Conservation (phyloP, 2,888 invertebrate species). For the Drosophila falleni region DNA sequence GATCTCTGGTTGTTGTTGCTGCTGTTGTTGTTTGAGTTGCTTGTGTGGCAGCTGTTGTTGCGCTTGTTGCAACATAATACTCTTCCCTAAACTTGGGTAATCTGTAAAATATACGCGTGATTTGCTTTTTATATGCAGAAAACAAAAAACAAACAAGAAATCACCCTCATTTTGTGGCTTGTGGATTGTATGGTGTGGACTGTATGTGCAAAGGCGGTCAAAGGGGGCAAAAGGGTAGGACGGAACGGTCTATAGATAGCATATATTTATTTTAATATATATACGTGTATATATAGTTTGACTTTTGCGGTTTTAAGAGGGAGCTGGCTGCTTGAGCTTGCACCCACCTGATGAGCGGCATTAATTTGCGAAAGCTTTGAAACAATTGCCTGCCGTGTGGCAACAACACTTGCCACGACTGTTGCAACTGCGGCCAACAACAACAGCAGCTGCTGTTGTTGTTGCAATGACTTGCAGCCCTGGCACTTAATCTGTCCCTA, state of each 20-base stretch:
- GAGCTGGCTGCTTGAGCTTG: slow-evolving; percentile 48
- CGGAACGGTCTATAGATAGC: slow-evolving; percentile 5
- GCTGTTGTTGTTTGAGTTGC: slow-evolving; percentile 35
- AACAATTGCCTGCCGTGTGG: slow-evolving; percentile 65
- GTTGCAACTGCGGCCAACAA: slow-evolving; percentile 30
- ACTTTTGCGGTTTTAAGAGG: neutral
- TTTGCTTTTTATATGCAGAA: slow-evolving; percentile 31
- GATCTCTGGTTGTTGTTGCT: slow-evolving; percentile 21
- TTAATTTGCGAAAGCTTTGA: slow-evolving; percentile 80
- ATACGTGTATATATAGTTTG: neutral
- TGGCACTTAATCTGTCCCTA: slow-evolving; percentile 44
- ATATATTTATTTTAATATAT: neutral
- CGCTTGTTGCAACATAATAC: slow-evolving; percentile 81
- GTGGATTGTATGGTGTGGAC: slow-evolving; percentile 5
- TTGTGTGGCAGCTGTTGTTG: slow-evolving; percentile 15
- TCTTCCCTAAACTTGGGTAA: slow-evolving; percentile 85
- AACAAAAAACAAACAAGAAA: neutral
- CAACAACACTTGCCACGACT: slow-evolving; percentile 44
- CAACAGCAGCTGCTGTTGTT: slow-evolving; percentile 32
- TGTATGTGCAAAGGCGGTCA: slow-evolving; percentile 7
- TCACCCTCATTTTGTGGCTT: neutral
- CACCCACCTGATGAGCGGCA: slow-evolving; percentile 83
- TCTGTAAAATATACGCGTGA: slow-evolving; percentile 84
- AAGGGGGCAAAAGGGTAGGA: neutral
- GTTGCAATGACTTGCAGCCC: slow-evolving; percentile 19